These are phyloP conservation scores for Zootermopsis nevadensis DNA, from an alignment of 2,888 invertebrate genomes.

Conservation along the genomic window DNA sequence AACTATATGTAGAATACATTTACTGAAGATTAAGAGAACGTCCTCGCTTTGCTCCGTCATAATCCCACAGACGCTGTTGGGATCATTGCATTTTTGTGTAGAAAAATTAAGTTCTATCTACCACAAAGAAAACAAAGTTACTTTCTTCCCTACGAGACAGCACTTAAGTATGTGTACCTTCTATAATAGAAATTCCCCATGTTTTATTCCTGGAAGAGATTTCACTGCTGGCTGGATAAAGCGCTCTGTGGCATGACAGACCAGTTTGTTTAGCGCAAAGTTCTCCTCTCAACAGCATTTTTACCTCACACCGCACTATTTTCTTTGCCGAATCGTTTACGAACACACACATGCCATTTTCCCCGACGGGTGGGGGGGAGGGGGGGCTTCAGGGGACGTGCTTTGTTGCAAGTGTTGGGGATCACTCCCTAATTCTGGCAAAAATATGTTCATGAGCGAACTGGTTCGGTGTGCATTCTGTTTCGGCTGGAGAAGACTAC, in stretches of 20 bases:
- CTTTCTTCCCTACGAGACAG: neutral
- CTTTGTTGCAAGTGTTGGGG: neutral
- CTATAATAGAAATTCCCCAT: neutral
- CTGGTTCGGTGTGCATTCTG: neutral
- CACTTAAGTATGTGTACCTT: neutral
- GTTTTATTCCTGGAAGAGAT: neutral
- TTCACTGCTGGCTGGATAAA: neutral
- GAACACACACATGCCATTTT: neutral
- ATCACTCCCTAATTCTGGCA: neutral
- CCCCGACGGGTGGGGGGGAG: no score
- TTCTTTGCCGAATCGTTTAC: neutral
- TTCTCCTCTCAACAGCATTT: neutral
- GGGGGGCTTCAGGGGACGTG: neutral
- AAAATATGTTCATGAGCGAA: neutral
- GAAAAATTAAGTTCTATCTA: neutral
- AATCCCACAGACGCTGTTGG: no score
- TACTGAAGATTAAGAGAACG: no score
- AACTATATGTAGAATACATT: no score
- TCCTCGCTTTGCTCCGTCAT: no score
- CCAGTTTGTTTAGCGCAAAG: constrained; percentile 4
- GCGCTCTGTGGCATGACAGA: neutral
- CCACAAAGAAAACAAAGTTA: neutral
- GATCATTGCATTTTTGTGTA: neutral
- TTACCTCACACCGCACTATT: no score
- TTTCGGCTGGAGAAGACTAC: no score